These are phyloP conservation scores for Lethenteron camtschaticum DNA, from an alignment of 2,113 vertebrate genomes.

Conservation along the genomic window DNA sequence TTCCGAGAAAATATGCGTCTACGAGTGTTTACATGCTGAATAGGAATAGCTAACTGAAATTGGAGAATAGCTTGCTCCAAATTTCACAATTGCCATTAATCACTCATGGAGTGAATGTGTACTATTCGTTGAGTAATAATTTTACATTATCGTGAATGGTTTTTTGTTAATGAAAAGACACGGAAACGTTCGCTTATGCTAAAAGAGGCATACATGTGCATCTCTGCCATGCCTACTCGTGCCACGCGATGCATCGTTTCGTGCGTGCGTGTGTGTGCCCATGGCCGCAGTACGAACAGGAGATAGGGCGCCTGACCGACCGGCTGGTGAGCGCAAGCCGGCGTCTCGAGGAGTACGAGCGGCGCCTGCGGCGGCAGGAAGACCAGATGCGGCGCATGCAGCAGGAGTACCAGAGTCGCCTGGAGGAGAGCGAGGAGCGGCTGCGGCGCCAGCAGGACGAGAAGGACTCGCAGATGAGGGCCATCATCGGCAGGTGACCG, in stretches of 20 bases:
- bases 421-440: slow-evolving; percentile 74
- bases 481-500: slow-evolving; percentile 70
- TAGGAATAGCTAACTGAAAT: too few species aligned
- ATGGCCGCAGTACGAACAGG: slow-evolving; percentile 49
- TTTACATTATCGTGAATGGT: too few species aligned
- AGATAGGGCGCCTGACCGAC: slow-evolving; percentile 66
- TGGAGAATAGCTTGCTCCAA: too few species aligned
- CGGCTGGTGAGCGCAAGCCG: slow-evolving; percentile 45
- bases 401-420: slow-evolving; percentile 47
- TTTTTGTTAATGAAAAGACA: too few species aligned
- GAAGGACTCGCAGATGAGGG: slow-evolving; percentile 89
- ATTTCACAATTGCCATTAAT: too few species aligned
- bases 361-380: slow-evolving; percentile 58
- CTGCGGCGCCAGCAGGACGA: slow-evolving; percentile 69
- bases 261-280: neutral
- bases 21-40: too few species aligned
- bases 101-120: too few species aligned
- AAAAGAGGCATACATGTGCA: too few species aligned
- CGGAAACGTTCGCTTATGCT: too few species aligned
- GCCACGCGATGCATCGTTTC: neutral
- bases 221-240: neutral
- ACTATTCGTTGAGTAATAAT: too few species aligned
- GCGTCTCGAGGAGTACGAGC: slow-evolving; percentile 69
- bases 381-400: slow-evolving; percentile 78
- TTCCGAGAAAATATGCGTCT: too few species aligned